Evolutionary conservation across 2,797 vertebrate species (phyloP).

Genomic region (Brachyrhaphis roseni): DNA sequence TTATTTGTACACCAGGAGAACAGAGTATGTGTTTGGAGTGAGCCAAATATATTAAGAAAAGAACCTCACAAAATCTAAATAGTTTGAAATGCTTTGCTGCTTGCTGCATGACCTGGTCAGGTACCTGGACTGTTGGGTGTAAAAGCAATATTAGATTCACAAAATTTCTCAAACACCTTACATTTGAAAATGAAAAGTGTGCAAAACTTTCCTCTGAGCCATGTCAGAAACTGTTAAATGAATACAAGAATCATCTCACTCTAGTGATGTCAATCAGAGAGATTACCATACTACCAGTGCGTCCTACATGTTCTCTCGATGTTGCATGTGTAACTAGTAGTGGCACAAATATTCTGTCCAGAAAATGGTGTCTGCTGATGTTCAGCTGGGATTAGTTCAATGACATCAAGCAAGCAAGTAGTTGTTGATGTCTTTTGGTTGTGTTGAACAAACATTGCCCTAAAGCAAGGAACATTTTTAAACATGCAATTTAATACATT

Average conservation of each 20-base stretch:
- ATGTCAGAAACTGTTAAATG: not conserved
- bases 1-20: not conserved
- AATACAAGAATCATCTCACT: not conserved
- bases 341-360: not conserved
- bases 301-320: not conserved
- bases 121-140: not conserved
- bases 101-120: not conserved
- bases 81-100: not conserved
- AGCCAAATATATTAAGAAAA: not conserved
- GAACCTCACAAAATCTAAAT: not conserved
- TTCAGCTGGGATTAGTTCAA: not conserved
- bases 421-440: not conserved
- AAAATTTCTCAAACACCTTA: not conserved
- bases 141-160: not conserved
- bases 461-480: not conserved
- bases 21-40: not conserved
- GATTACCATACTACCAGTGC: not conserved
- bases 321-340: not conserved
- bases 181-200: not conserved
- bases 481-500: not conserved
- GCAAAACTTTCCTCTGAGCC: not conserved
- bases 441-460: not conserved
- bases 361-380: not conserved
- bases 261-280: not conserved
- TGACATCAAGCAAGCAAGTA: not conserved